phyloP scores from a whole-genome alignment of 1,140 invertebrate genomes.

The Oncopeltus fasciatus region DNA sequence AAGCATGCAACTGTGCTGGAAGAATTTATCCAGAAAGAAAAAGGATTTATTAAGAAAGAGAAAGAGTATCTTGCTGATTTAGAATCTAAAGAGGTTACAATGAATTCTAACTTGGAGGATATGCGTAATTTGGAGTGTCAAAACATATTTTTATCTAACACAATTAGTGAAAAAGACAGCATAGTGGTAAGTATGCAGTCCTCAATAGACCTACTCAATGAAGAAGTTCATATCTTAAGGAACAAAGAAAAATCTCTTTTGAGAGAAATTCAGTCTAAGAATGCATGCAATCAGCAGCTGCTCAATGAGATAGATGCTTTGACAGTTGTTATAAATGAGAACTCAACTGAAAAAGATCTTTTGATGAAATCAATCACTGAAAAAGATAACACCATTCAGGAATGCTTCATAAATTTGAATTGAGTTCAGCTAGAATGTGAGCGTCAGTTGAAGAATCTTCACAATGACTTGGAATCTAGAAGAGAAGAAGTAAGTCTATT shows the following conservation, averaged over 20 bases:
- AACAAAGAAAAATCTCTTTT: neutral
- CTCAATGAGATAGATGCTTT: neutral
- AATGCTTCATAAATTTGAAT: neutral
- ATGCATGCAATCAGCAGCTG: neutral
- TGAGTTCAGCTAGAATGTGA: neutral
- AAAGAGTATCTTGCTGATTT: no score
- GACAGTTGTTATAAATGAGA: neutral
- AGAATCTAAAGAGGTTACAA: no score
- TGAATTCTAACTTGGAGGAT: no score
- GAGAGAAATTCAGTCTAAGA: neutral
- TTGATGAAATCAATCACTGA: neutral
- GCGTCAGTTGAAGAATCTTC: neutral
- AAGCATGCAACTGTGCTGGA: no score
- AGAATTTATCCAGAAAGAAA: no score
- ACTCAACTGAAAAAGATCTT: neutral
- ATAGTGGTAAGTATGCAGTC: neutral
- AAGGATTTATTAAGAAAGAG: no score
- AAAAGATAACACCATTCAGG: neutral
- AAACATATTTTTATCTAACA: neutral
- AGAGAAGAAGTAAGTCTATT: neutral
- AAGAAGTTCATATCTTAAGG: neutral
- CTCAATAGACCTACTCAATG: neutral
- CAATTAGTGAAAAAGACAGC: neutral
- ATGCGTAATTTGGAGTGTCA: conserved; percentile 1
- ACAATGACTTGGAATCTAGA: neutral